Evolutionary conservation across 2,113 vertebrate genomes (phyloP).

Genomic region (Centrocercus urophasianus): DNA sequence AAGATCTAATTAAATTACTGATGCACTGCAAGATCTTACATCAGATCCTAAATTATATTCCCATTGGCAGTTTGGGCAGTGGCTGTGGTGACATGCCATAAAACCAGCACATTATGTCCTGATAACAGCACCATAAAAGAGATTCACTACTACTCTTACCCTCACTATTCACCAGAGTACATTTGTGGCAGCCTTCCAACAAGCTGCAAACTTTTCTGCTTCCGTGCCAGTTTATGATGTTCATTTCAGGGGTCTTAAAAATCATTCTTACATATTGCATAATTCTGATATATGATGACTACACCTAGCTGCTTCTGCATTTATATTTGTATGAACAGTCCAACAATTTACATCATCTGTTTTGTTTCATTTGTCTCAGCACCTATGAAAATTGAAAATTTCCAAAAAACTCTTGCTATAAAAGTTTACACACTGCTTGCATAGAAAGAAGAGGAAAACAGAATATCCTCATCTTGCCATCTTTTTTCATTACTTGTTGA

Average conservation of each 20-base stretch:
- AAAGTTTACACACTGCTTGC: neutral
- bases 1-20: constrained; percentile 61
- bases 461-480: neutral
- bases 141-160: constrained; percentile 68
- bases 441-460: neutral
- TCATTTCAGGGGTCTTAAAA: constrained; percentile 3
- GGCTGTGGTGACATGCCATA: constrained; percentile 54
- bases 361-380: neutral
- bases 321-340: neutral
- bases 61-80: constrained; percentile 43
- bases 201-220: constrained; percentile 28
- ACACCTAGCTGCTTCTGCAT: neutral
- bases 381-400: neutral
- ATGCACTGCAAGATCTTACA: constrained; percentile 44
- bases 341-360: neutral
- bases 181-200: constrained; percentile 57
- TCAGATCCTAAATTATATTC: constrained; percentile 68
- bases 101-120: constrained; percentile 62
- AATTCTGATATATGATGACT: neutral
- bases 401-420: neutral
- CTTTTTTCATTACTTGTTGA: neutral
- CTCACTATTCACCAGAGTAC: constrained; percentile 52
- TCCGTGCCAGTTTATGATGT: constrained; percentile 1
- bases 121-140: constrained; percentile 68
- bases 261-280: neutral